Evolutionary conservation across 2,113 vertebrate species (phyloP), one percentile per base, ranked within the genome.

Genomic region (Excalfactoria chinensis): DNA sequence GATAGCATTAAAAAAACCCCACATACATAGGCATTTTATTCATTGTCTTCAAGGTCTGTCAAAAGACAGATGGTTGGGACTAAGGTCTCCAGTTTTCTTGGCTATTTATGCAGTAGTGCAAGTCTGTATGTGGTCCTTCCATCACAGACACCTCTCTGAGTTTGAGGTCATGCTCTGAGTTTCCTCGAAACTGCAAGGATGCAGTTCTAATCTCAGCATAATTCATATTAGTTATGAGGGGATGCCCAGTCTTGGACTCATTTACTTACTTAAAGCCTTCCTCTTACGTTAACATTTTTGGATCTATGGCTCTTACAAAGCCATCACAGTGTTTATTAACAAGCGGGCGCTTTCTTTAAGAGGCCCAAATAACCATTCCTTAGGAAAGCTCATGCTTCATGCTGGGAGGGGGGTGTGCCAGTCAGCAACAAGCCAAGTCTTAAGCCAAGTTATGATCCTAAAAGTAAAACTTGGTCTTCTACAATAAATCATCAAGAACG

Each of bases 371-470:
- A 88, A 68, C 68, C 0, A 1, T 13, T 83, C 59, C 76, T 76
- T 30, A 86, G 88, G 76, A 56, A 19, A 71, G 34, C 51, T 79
- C 85, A 73, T 79, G 83, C 85, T 72, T 91, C 69, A 56, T 8
- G 6, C 72, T 80, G 76, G 32, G 75, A 72, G 32, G 75, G 56
- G 85, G 89, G 68, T 30, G 60, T 5, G 13, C 89, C 91, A 93
- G 70, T 26, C 77, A 90, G 74, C 49, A 26, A 51, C 32, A 76
- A 89, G 86, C 32, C 71, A 93, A 84, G 37, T 13, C 78, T 89
- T 53, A 73, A 93, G 67, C 87, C 84, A 95, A 96, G 84, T 37
- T 84, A 93, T 78, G 77, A 79, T 93, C 79, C 88, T 41, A 84
- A 81, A 92, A 85, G 41, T 93, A 90, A 90, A 88, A 66, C 84